These are phyloP conservation scores for Drosophila niveifrons DNA, from an alignment of 2,888 invertebrate species.

Conservation along the genomic window DNA sequence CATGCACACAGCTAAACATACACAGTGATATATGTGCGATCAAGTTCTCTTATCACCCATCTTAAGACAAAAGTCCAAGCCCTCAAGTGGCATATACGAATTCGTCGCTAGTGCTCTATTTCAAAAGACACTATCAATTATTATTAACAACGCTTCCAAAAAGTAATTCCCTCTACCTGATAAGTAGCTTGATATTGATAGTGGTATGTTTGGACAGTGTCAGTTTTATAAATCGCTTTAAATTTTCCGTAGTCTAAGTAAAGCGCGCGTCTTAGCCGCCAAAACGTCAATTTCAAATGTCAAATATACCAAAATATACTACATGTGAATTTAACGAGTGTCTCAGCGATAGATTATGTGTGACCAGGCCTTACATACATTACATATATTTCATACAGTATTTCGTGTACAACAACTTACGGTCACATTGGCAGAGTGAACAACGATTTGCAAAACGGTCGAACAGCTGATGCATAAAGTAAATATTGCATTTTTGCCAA, in stretches of 20 bases:
- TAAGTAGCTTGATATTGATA: slow-evolving; percentile 69
- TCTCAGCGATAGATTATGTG: slow-evolving; percentile 16
- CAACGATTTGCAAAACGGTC: slow-evolving; percentile 15
- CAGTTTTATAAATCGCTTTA: slow-evolving; percentile 67
- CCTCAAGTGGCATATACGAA: slow-evolving; percentile 44
- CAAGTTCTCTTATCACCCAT: slow-evolving; percentile 74
- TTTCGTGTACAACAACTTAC: background rate
- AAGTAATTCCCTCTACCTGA: slow-evolving; percentile 64
- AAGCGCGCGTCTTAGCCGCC: slow-evolving; percentile 41
- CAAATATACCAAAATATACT: slow-evolving; percentile 1
- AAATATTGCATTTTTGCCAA: background rate
- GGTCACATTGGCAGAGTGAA: background rate
- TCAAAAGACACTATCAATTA: slow-evolving; percentile 66
- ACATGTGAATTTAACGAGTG: too few species aligned
- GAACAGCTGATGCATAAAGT: slow-evolving; percentile 8
- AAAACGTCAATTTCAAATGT: slow-evolving; percentile 48
- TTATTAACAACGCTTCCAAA: slow-evolving; percentile 73
- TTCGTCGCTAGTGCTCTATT: slow-evolving; percentile 13
- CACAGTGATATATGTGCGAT: slow-evolving; percentile 51
- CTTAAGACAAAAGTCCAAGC: slow-evolving; percentile 74
- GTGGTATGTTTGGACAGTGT: slow-evolving; percentile 53
- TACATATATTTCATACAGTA: background rate
- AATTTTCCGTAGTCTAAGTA: slow-evolving; percentile 12
- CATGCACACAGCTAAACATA: background rate
- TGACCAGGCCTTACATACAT: background rate